Base-by-base conservation (phyloP, 2,113 vertebrate genomes). In the Hepsetus odoe region DNA sequence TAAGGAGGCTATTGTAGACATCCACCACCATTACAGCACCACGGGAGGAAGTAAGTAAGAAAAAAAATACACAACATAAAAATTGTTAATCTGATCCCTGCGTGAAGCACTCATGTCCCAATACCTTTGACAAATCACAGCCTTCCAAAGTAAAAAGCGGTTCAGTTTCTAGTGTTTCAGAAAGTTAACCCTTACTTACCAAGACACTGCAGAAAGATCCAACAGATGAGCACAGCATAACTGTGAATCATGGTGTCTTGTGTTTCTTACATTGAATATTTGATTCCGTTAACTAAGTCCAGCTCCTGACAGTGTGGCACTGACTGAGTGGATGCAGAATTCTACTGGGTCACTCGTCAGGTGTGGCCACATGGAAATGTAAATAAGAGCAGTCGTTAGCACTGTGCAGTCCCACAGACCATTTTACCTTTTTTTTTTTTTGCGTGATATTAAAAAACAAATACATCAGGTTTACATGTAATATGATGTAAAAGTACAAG, bases 181-280 rank as follows among this genome's bases (percentile, higher is more conserved):
- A 30, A 7, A 56, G 38, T 16, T 1, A 22, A 12, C 5, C 49
- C 53, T 40, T 32, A 81, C 83, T 86, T 58, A 85, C 83, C 81
- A 35, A 85, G 72, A 35, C 38, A 82, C 12, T 72, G 61, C 26
- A 76, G 26, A 5, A 77, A 56, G 67, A 80, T 67, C 73, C 76
- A 80, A 13, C 42, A 11, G 14, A 51, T 44, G 24, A 67, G 56
- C 20, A 77, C 5, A 1, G 24, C 42, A 28, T 9, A 20, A 46
- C 30, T 20, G 32, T 56, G 28, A 42, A 69, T 35, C 83, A 85
- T 84, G 24, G 44, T 44, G 3, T 9, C 18, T 44, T 61, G 40
- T 74, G 14, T 44, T 24, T 66, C 33, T 73, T 38, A 35, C 28
- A 62, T 68, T 53, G 42, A 49, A 40, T n/a, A 46, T 69, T 73